Evolutionary conservation across 2,797 vertebrate species (phyloP).

Genomic region (Oryzias sinensis): DNA sequence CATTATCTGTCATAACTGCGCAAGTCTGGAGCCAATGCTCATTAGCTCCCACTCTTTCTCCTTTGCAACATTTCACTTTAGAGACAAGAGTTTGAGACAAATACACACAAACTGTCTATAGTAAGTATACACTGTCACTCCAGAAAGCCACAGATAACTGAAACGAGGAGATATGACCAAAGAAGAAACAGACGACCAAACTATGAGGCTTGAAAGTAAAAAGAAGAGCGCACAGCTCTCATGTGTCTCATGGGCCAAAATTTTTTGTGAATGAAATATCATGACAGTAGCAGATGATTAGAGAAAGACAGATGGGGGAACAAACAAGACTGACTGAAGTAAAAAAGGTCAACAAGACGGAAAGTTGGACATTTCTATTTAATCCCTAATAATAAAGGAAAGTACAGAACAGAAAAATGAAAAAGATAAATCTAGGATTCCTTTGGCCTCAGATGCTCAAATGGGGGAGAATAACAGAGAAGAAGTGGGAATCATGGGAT

Average conservation of each 20-base stretch:
- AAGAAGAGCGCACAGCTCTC: conserved; percentile 49
- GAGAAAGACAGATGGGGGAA: conserved; percentile 43
- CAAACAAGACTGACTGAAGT: conserved; percentile 17
- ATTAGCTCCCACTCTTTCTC: conserved; percentile 35
- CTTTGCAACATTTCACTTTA: conserved; percentile 38
- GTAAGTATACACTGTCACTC: conserved; percentile 25
- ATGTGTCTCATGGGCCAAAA: conserved; percentile 45
- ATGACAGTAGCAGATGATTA: conserved; percentile 60
- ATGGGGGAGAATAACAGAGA: no score
- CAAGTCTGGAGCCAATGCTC: conserved; percentile 35
- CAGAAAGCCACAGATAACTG: conserved; percentile 30
- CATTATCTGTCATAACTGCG: conserved; percentile 45
- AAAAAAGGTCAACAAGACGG: conserved; percentile 12
- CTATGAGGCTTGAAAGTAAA: conserved; percentile 20
- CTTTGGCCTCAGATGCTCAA: no score
- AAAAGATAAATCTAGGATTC: not conserved
- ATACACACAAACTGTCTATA: conserved; percentile 18
- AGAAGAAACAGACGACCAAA: conserved; percentile 31
- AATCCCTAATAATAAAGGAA: conserved; percentile 12
- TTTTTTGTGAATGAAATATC: conserved; percentile 29
- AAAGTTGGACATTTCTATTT: conserved; percentile 27
- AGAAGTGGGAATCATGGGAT: conserved; percentile 7
- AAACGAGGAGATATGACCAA: conserved; percentile 39
- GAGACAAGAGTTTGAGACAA: conserved; percentile 20
- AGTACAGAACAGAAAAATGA: conserved; percentile 6